A percentile compares a stretch with the other conserved stretches of the same genome.
These are phyloP conservation scores for Sciaenops ocellatus DNA, from an alignment of 2,797 vertebrate species.

Conservation along the genomic window DNA sequence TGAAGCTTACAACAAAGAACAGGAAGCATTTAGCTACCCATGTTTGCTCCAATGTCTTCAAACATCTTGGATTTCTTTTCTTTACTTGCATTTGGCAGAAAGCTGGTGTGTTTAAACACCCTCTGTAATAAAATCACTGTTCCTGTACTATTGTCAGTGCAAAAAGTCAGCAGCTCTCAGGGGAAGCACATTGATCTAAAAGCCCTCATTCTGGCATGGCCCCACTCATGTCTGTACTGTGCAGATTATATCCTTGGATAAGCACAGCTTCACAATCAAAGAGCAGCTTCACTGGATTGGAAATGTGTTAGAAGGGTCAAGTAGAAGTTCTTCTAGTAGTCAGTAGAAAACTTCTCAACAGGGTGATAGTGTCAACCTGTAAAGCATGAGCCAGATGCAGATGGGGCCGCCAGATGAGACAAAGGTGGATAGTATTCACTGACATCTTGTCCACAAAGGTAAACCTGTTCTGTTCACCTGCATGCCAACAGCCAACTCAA, in stretches of 20 bases:
- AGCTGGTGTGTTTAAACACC: conserved; percentile 60
- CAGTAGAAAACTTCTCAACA: conserved; percentile 81
- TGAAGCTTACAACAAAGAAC: conserved; percentile 42
- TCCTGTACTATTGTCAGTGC: conserved; percentile 79
- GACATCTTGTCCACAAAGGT: conserved; percentile 11
- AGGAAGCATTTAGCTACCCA: conserved; percentile 15
- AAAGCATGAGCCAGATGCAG: conserved; percentile 14
- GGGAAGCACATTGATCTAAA: conserved; percentile 91
- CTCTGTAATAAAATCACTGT: conserved; percentile 84
- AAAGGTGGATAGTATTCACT: conserved; percentile 13
- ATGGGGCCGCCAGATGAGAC: not conserved
- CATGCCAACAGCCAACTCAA: conserved; percentile 10
- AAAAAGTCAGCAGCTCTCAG: conserved; percentile 86
- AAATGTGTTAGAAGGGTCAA: conserved; percentile 87
- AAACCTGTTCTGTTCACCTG: conserved; percentile 23
- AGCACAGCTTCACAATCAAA: conserved; percentile 85
- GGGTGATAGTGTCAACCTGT: conserved; percentile 36
- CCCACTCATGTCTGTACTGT: conserved; percentile 77
- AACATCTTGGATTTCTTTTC: conserved; percentile 34
- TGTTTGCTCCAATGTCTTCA: conserved; percentile 35
- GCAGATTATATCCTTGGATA: conserved; percentile 88
- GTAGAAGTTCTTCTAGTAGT: conserved; percentile 83
- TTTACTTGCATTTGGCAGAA: conserved; percentile 41
- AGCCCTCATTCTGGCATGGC: conserved; percentile 82
- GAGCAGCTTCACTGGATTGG: conserved; percentile 85